phyloP scores from a whole-genome alignment of 2,113 vertebrate species.

The Chelonoidis abingdonii region DNA sequence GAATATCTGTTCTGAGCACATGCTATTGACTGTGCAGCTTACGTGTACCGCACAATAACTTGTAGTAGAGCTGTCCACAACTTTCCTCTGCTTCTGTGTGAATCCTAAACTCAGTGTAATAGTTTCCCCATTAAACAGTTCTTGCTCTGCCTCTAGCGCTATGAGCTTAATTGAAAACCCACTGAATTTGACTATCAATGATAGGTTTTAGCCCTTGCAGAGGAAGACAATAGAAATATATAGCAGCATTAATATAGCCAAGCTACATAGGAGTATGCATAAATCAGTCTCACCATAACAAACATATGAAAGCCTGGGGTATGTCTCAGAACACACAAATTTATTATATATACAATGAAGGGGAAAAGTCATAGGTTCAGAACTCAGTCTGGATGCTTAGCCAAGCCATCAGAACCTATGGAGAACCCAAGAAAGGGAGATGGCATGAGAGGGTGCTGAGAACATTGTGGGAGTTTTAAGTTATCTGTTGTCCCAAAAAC shows the following conservation, averaged over 20 bases:
- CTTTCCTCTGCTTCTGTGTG: not conserved
- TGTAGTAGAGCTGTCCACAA: not conserved
- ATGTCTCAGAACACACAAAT: not conserved
- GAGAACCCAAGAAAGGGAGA: too few relatives aligned
- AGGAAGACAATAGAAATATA: not conserved
- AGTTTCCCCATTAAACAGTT: not conserved
- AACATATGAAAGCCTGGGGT: not conserved
- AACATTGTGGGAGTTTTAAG: too few relatives aligned
- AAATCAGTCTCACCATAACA: not conserved
- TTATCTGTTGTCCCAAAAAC: too few relatives aligned
- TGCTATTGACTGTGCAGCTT: not conserved
- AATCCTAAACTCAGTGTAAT: not conserved
- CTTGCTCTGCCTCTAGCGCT: not conserved
- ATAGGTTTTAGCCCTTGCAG: not conserved
- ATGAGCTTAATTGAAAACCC: not conserved
- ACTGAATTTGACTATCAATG: not conserved
- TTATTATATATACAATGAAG: too few relatives aligned
- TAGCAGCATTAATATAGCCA: not conserved
- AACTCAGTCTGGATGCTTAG: too few relatives aligned
- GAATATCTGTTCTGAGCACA: conserved; percentile 25
- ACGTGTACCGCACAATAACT: not conserved
- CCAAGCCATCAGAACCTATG: too few relatives aligned
- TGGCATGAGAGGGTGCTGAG: too few relatives aligned
- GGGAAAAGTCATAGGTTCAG: too few relatives aligned
- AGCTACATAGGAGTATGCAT: not conserved